Base-by-base conservation (phyloP, 2,113 vertebrate genomes). In the Pandion haliaetus region DNA sequence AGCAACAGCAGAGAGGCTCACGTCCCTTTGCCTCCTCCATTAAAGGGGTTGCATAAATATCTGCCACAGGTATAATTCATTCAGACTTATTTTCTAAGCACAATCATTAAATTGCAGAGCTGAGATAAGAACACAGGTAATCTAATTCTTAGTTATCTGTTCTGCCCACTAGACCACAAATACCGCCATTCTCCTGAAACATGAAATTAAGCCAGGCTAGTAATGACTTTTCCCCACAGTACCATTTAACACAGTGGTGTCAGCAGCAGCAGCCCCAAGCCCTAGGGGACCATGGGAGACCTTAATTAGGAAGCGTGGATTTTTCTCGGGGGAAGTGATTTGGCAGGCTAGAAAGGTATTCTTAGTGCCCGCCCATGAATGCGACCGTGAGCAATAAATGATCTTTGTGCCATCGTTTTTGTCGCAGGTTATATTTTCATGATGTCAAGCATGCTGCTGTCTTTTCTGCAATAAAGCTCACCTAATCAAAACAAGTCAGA, bases 401-500 rank as follows among this genome's bases (percentile, higher is more conserved):
- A 84, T 90, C 79, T 86, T 79, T 83, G 55, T 81, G 55, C 47
- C 55, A 47, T 36, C 0, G 0, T 55, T 71, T 93, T 94, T 94
- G 90, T 82, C 69, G 42, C 5, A 1, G 91, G 91, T 90, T 71
- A 18, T 83, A 83, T 86, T 97, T 95, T 90, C 6, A 3, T 0
- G 2, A 71, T 93, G 94, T 96, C 91, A 94, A 81, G 91, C 72
- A 59, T 69, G 84, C 77, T 89, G 58, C 83, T 88, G 88, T 59
- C 80, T 88, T 88, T 95, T 87, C 90, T 91, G 88, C 83, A 88
- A 90, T 92, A 90, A 95, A 95, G 85, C 85, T 93, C 89, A 93
- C 87, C 94, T 93, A 95, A 95, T 96, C 96, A 97, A 95, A 97
- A 91, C 93, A 94, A 97, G 94, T 91, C 94, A 85, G 91, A 93